phyloP scores from a whole-genome alignment of 2,888 invertebrate species.

The Metallyticus violacea region DNA sequence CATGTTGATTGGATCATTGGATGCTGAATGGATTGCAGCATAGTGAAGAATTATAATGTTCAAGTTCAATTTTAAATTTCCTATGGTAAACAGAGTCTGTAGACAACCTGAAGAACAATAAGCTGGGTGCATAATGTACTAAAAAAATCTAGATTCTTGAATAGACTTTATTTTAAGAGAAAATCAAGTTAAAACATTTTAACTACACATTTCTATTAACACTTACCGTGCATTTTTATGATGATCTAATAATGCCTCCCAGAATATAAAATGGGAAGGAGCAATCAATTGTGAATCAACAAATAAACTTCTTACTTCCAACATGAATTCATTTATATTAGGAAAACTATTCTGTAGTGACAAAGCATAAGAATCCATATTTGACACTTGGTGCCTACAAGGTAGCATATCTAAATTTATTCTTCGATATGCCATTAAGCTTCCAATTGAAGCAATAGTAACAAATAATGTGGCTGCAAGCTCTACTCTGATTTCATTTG shows the following conservation, averaged over 20 bases:
- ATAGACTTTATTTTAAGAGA: no score
- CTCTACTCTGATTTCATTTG: slow-evolving; percentile 45
- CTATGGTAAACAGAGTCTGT: no score
- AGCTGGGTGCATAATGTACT: no score
- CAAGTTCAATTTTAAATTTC: no score
- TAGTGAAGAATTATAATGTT: no score
- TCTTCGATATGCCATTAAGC: slow-evolving; percentile 23
- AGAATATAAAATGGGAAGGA: slow-evolving; percentile 35
- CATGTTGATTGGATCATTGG: no score
- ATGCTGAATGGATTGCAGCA: no score
- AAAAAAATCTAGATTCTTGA: no score
- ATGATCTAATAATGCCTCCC: slow-evolving; percentile 39
- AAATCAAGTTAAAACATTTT: not conserved
- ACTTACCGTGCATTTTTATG: slow-evolving; percentile 33
- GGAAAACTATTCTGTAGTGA: not conserved
- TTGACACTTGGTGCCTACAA: slow-evolving; percentile 28
- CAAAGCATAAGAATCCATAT: not conserved
- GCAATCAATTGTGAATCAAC: slow-evolving; percentile 26
- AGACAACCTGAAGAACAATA: no score
- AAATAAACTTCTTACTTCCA: slow-evolving; percentile 25
- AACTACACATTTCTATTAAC: not conserved
- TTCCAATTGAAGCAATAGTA: slow-evolving; percentile 40
- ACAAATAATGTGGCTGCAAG: slow-evolving; percentile 43
- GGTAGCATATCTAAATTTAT: slow-evolving; percentile 16
- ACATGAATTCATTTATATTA: not conserved